These are phyloP conservation scores for Hypena proboscidalis DNA, from an alignment of 2,888 invertebrate species.

Conservation along the genomic window DNA sequence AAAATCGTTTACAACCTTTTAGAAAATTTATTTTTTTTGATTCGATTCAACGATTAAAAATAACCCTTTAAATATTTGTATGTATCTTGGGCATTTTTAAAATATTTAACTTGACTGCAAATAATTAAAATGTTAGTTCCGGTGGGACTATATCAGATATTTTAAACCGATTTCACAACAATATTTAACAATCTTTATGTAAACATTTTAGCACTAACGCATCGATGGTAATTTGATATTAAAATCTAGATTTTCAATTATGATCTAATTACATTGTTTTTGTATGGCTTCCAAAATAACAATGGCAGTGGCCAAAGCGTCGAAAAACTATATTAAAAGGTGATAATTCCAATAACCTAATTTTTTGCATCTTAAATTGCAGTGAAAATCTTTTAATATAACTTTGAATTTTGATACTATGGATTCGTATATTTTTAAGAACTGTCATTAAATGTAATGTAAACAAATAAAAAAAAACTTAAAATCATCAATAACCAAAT, in stretches of 20 bases:
- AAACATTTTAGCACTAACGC: constrained; percentile 20
- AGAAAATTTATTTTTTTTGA: too few species aligned
- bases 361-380: too few species aligned
- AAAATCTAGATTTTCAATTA: constrained; percentile 12
- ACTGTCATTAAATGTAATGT: constrained; percentile 11
- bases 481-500: constrained; percentile 31
- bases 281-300: constrained; percentile 1
- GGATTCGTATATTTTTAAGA: constrained; percentile 25
- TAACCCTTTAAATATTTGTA: too few species aligned
- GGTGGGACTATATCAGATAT: too few species aligned
- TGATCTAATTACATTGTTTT: constrained; percentile 1
- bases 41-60: too few species aligned
- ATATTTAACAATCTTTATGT: constrained; percentile 12
- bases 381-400: too few species aligned
- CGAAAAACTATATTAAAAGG: too few species aligned
- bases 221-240: constrained; percentile 20
- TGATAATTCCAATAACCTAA: too few species aligned
- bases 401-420: constrained; percentile 9
- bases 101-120: too few species aligned
- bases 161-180: background rate
- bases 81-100: too few species aligned
- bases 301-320: background rate
- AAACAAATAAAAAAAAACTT: constrained; percentile 12
- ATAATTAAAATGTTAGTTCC: too few species aligned
- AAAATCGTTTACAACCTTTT: too few species aligned